phyloP scores from a whole-genome alignment of 2,888 invertebrate genomes.

The Sesamia inferens region DNA sequence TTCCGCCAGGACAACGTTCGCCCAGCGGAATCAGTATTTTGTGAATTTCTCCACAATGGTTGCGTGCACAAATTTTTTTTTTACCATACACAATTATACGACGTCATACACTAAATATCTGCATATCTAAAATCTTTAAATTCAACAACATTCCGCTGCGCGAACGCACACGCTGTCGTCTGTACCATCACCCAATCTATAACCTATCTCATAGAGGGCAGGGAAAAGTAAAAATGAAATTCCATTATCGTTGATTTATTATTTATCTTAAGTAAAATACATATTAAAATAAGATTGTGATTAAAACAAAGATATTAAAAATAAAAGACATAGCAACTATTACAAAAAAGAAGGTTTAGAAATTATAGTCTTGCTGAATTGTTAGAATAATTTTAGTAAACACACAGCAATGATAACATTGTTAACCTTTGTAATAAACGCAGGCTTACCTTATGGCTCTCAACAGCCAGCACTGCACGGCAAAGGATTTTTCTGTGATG shows the following conservation, averaged over 20 bases:
- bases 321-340: neutral
- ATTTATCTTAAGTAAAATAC: slow-evolving; percentile 39
- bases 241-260: slow-evolving; percentile 33
- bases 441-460: neutral
- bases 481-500: too few species aligned
- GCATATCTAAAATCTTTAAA: too few species aligned
- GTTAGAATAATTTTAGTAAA: slow-evolving; percentile 1
- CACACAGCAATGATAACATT: neutral
- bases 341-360: neutral
- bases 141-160: too few species aligned
- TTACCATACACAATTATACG: too few species aligned
- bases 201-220: neutral
- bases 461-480: too few species aligned
- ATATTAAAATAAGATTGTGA: slow-evolving; percentile 51
- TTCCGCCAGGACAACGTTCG: too few species aligned
- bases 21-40: too few species aligned
- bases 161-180: too few species aligned
- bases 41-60: too few species aligned
- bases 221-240: neutral
- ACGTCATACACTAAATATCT: too few species aligned
- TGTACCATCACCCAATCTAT: neutral
- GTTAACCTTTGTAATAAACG: neutral
- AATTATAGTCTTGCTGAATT: neutral
- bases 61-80: too few species aligned
- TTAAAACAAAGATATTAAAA: slow-evolving; percentile 39